Base-by-base conservation (phyloP, 1,140 invertebrate species). In the Tetramorium simillimum region DNA sequence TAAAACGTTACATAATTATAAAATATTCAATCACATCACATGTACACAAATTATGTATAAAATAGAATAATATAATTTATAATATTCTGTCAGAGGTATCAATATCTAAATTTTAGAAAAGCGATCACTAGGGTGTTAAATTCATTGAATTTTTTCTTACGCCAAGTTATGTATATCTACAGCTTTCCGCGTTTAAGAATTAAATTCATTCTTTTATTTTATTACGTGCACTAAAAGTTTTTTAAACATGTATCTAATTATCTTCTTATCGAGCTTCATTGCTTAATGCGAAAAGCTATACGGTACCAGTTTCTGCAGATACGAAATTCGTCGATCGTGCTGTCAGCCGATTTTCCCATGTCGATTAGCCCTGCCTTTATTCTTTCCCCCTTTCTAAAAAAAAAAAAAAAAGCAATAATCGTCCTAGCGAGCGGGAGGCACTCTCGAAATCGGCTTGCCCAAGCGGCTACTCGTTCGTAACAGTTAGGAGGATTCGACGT, bases 401-500 rank as follows among this genome's bases (percentile, higher is more conserved):
- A 28, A 40, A 21, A 62, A 28, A 28, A 28, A 43, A 84, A 84
- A 84, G 9, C 18, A 75, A 62, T 46, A 84, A 73, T 82, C 51
- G 80, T 73, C 37, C 24, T 10, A 58, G 63, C 33, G 46, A 28
- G 10, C n/a, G 14, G 12, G 28, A 33, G 18, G 49, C 18, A 69
- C 53, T 86, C 70, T 67, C 62, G 67, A 60, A 86, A 86, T 80
- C 65, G 60, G 65, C 58, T 80, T 60, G 73, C 21, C 40, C 63
- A 28, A 73, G 51, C 49, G 18, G 33, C n/a, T 40, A 56, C 24
- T 65, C 69, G 67, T 81, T 77, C 49, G 58, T 84, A 84, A 78
- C 72, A 67, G 89, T 90, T 84, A 86, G 84, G 84, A 80, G 70
- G 56, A 90, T 89, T 90, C 89, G 86, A 87, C 73, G 73, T 73